Evolutionary conservation across 2,113 vertebrate genomes (phyloP).

Genomic region (Cynocephalus volans): DNA sequence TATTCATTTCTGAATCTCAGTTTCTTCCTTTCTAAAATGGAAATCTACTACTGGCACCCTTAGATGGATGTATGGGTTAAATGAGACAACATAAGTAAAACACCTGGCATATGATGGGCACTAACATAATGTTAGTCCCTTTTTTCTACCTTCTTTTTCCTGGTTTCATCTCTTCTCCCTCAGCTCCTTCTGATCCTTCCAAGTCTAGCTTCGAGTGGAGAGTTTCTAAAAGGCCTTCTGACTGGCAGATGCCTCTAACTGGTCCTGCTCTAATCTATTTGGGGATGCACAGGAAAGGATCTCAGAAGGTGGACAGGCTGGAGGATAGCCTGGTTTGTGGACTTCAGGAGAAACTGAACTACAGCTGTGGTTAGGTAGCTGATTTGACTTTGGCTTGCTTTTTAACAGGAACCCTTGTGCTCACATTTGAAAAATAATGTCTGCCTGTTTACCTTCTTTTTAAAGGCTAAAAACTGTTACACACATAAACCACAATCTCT

Average conservation of each 20-base stretch:
- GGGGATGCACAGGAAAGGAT: conserved; percentile 21
- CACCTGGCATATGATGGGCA: neutral
- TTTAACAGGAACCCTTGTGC: conserved; percentile 62
- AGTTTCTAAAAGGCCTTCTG: conserved; percentile 54
- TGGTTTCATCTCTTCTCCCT: neutral
- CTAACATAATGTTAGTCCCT: conserved; percentile 8
- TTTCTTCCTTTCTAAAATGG: conserved; percentile 65
- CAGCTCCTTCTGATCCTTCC: neutral
- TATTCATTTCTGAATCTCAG: conserved; percentile 27
- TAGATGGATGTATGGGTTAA: neutral
- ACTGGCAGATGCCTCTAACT: neutral
- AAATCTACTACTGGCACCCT: neutral
- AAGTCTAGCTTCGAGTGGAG: conserved; percentile 7
- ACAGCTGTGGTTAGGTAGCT: neutral
- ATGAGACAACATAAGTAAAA: neutral
- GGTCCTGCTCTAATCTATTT: conserved; percentile 38
- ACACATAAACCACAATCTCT: conserved; percentile 82
- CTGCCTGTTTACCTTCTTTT: conserved; percentile 72
- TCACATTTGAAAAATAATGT: conserved; percentile 51
- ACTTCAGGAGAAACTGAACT: neutral
- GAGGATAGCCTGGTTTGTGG: neutral
- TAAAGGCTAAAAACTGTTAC: conserved; percentile 79
- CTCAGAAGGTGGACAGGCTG: neutral
- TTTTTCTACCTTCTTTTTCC: neutral
- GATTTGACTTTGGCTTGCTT: conserved; percentile 39